Base-by-base conservation (phyloP, 2,888 invertebrate genomes). In the Drosophila rellima region DNA sequence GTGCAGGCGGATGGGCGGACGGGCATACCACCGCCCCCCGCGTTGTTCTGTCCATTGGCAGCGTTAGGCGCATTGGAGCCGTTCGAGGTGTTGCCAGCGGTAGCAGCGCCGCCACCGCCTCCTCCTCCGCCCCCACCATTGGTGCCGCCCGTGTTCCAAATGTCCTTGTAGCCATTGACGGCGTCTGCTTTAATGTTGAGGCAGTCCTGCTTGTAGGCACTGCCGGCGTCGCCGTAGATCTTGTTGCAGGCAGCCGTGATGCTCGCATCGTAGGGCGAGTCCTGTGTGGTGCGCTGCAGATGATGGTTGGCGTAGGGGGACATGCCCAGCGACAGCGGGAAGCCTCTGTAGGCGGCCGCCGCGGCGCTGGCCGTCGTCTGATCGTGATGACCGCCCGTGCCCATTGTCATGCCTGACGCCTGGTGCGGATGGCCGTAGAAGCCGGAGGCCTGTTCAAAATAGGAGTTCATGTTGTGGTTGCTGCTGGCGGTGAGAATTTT, bases 341-440 rank as follows among this genome's bases (percentile, higher is more conserved):
- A 97, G 76, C 97, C 96, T 91, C 97, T 94, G 93, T 97, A 97
- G 33, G 94, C 94, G 8, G 95, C 94, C 44, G 95, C 95, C 56
- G 95, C 95, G 48, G 93, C 92, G 68, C 92, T 91, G 52, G 95
- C 94, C 79, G 95, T 78, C 39, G 74, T 94, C 93, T 96, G 95
- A 93, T 96, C 95, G 84, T 97, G 96, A 88, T 95, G 95, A 78
- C 95, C 94, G 77, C 94, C 94, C 70, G 95, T 94, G 90, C 95
- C 93, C 93, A 94, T 93, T 69, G 95, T 94, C 91, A 94, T 94
- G 78, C 94, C 95, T 83, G 95, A 94, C 74, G 95, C 94, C 94
- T 97, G 96, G 94, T 97, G 96, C 92, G 97, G 97, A 93, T 97
- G 97, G 91, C 97, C 97, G 94, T 98, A 98, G 94, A 98, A 98